Percentiles rank a stretch among this genome's conserved stretches.
phyloP scores from a whole-genome alignment of 2,888 invertebrate species.

The Rambutsinella grinnellia region DNA sequence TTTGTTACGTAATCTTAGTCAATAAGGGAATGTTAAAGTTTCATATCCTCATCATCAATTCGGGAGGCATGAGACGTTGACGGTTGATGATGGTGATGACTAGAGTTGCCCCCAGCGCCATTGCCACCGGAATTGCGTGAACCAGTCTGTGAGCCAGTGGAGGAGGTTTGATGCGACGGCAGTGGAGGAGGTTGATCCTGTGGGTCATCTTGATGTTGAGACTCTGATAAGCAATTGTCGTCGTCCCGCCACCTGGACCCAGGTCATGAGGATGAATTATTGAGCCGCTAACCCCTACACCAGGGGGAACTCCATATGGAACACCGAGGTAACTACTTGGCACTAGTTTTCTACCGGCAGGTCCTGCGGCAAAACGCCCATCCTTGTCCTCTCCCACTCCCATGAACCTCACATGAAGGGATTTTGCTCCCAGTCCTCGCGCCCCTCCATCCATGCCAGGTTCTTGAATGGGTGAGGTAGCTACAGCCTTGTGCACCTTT shows the following conservation, averaged over 20 bases:
- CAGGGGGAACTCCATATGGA: constrained; percentile 66
- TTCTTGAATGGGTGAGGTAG: constrained; percentile 92
- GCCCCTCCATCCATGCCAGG: constrained; percentile 73
- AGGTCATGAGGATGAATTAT: constrained; percentile 67
- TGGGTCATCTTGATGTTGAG: constrained; percentile 25
- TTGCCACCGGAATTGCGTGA: constrained; percentile 45
- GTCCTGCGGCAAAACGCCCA: constrained; percentile 75
- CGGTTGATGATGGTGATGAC: constrained; percentile 45
- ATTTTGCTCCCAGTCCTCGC: constrained; percentile 56
- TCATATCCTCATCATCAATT: constrained; percentile 65
- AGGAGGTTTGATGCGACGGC: constrained; percentile 54
- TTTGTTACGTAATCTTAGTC: background rate
- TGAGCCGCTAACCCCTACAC: constrained; percentile 69
- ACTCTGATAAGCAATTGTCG: constrained; percentile 69
- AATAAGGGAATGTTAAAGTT: constrained; percentile 61
- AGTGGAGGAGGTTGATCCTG: constrained; percentile 52
- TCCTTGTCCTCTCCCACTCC: constrained; percentile 71
- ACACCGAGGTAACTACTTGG: constrained; percentile 67
- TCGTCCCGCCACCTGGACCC: constrained; percentile 63
- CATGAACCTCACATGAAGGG: constrained; percentile 66
- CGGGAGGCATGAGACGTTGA: constrained; percentile 53
- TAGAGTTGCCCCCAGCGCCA: constrained; percentile 25
- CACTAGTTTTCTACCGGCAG: constrained; percentile 61
- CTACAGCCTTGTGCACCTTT: constrained; percentile 85
- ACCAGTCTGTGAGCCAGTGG: constrained; percentile 55